phyloP scores from a whole-genome alignment of 2,797 vertebrate species.

The Takifugu rubripes region DNA sequence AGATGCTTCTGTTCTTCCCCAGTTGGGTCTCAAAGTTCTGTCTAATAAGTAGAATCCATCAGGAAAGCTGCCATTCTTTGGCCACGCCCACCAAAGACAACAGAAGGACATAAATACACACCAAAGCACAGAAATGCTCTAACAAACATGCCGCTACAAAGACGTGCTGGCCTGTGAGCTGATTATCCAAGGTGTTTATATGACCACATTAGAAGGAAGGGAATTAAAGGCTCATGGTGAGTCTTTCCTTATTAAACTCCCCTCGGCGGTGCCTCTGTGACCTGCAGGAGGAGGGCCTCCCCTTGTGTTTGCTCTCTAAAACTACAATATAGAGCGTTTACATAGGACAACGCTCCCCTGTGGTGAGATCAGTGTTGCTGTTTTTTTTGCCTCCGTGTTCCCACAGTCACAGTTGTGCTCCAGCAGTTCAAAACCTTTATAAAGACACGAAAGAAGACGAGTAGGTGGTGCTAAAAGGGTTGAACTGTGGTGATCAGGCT shows the following conservation, averaged over 20 bases:
- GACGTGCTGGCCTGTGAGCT: background rate
- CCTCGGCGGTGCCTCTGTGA: constrained; percentile 18
- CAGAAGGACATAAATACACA: background rate
- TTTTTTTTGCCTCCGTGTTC: background rate
- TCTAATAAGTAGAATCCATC: constrained; percentile 5
- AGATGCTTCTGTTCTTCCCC: constrained; percentile 33
- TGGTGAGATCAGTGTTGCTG: background rate
- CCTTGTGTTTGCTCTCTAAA: constrained; percentile 50
- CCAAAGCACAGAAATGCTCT: background rate
- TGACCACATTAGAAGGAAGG: background rate
- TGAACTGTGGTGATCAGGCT: background rate
- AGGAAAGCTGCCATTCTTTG: constrained; percentile 14
- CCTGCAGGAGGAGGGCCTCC: constrained; percentile 56
- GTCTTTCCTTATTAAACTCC: background rate
- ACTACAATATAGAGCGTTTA: constrained; percentile 13
- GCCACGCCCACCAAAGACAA: constrained; percentile 33
- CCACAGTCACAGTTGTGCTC: background rate
- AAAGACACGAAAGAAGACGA: too few relatives aligned
- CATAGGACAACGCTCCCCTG: background rate
- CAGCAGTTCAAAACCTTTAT: too few relatives aligned
- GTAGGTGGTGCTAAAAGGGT: too few relatives aligned
- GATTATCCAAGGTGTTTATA: background rate
- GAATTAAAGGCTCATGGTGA: constrained; percentile 1
- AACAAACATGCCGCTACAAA: too few relatives aligned
- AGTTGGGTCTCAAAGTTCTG: constrained; percentile 33